Percentiles rank a stretch among this genome's conserved stretches.
These are phyloP conservation scores for Odobenus rosmarus DNA, from an alignment of 2,113 vertebrate species.

Conservation along the genomic window DNA sequence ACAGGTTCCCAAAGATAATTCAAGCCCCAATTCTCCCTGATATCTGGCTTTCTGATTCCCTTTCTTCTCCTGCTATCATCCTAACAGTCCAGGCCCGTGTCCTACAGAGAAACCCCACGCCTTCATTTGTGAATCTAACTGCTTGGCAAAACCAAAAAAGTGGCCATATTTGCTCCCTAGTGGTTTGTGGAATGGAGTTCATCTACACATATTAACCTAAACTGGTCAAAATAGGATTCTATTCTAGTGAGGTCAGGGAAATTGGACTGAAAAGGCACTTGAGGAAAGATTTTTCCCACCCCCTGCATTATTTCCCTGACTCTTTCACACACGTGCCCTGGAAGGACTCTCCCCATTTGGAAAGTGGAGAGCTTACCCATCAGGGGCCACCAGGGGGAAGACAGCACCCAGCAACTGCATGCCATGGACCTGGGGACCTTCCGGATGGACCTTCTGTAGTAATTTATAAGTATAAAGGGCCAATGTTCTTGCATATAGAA, in stretches of 20 bases:
- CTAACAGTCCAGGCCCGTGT: neutral
- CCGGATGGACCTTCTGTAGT: neutral
- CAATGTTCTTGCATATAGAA: neutral
- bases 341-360: neutral
- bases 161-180: neutral
- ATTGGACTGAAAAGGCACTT: neutral
- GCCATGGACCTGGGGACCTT: neutral
- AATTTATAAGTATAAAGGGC: neutral
- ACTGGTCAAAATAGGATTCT: neutral
- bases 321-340: neutral
- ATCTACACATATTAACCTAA: neutral
- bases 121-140: no score
- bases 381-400: neutral
- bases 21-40: neutral
- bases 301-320: neutral
- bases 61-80: neutral
- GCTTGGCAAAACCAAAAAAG: neutral
- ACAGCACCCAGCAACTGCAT: neutral
- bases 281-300: neutral
- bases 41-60: neutral
- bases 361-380: neutral
- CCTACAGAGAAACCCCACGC: neutral
- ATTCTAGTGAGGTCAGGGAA: neutral
- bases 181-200: neutral
- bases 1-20: neutral